A percentile compares a stretch with the other conserved stretches of the same genome.
Evolutionary conservation across 1,140 invertebrate genomes (phyloP).

Genomic region (Trissolcus basalis): DNA sequence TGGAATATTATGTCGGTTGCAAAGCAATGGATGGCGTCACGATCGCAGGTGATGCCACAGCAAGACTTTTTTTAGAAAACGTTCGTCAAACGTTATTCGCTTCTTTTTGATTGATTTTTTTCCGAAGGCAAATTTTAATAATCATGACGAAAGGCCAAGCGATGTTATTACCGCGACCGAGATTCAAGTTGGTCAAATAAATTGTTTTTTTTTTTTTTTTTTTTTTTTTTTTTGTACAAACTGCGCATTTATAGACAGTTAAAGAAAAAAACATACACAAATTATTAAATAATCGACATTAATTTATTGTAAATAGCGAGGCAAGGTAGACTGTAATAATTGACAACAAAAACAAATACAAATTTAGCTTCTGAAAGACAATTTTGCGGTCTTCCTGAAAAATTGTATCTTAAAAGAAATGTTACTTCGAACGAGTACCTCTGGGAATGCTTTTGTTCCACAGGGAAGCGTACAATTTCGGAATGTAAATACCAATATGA

Average conservation of each 20-base stretch:
- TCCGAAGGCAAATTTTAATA: no score
- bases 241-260: constrained; percentile 6
- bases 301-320: constrained; percentile 39
- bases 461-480: no score
- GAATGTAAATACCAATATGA: no score
- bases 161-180: constrained; percentile 8
- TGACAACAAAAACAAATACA: constrained; percentile 15
- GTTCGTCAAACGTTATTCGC: no score
- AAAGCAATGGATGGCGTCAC: no score
- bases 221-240: constrained; percentile 20
- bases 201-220: neutral
- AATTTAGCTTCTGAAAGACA: neutral
- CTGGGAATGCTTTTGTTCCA: no score
- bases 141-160: no score
- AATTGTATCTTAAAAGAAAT: constrained; percentile 7
- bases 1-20: no score
- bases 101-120: no score
- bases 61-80: no score
- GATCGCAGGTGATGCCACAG: no score
- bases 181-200: constrained; percentile 11
- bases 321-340: constrained; percentile 27
- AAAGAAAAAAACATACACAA: constrained; percentile 19
- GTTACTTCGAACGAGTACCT: neutral
- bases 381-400: neutral
- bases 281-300: constrained; percentile 20